Conservation (phyloP, 2,113 vertebrate genomes). For the Dipodomys merriami region DNA sequence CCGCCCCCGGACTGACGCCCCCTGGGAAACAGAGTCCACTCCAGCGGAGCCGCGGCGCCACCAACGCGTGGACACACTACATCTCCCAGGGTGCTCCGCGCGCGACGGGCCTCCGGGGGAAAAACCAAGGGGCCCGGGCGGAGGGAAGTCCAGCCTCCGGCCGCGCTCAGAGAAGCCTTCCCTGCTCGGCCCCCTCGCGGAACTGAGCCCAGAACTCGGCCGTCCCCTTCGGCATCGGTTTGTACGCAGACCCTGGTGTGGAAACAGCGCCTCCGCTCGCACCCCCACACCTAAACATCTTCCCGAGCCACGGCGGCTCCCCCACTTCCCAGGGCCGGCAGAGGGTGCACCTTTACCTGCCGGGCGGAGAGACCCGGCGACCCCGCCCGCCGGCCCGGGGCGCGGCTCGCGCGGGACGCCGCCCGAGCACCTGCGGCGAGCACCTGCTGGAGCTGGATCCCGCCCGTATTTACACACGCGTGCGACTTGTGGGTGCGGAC, state of each 20-base stretch:
- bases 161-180: background rate
- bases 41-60: too few relatives aligned
- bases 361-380: background rate
- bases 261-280: background rate
- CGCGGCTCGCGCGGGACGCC: background rate
- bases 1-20: background rate
- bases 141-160: background rate
- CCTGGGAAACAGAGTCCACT: slow-evolving; percentile 71
- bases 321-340: slow-evolving; percentile 20
- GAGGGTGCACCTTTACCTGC: slow-evolving; percentile 49
- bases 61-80: slow-evolving; percentile 6
- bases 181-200: background rate
- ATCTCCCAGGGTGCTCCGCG: slow-evolving; percentile 11
- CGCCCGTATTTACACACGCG: background rate
- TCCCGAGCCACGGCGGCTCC: background rate
- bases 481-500: too few relatives aligned
- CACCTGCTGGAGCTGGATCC: background rate
- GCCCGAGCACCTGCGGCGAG: too few relatives aligned
- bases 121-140: slow-evolving; percentile 16
- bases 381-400: background rate
- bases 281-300: background rate
- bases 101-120: background rate
- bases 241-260: background rate
- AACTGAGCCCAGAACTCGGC: background rate
- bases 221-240: background rate